A percentile compares a stretch with the other conserved stretches of the same genome.
Conservation (phyloP, 2,113 vertebrate genomes). For the Cololabis saira region DNA sequence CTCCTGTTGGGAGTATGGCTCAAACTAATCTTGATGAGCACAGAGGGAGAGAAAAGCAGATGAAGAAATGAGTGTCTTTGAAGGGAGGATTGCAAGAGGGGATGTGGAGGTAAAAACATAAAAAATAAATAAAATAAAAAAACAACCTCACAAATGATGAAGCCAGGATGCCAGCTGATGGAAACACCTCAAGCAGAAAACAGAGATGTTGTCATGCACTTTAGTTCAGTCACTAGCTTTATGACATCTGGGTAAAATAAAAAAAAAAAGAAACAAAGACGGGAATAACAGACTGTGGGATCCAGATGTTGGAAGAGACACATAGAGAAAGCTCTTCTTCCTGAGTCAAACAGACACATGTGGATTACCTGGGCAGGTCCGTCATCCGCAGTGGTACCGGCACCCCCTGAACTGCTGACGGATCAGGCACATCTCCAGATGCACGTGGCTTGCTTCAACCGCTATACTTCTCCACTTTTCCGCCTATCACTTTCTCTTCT, state of each 20-base stretch:
- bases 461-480: slow-evolving; percentile 50
- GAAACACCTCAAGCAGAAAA: slow-evolving; percentile 28
- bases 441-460: slow-evolving; percentile 64
- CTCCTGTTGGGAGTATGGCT: slow-evolving; percentile 40
- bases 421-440: slow-evolving; percentile 70
- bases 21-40: slow-evolving; percentile 34
- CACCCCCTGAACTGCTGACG: slow-evolving; percentile 69
- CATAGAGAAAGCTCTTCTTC: slow-evolving; percentile 49
- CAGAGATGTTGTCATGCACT: slow-evolving; percentile 20
- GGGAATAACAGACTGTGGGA: slow-evolving; percentile 52
- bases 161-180: slow-evolving; percentile 34
- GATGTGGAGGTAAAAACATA: slow-evolving; percentile 21
- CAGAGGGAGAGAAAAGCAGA: slow-evolving; percentile 70
- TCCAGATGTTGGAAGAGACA: slow-evolving; percentile 55
- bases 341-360: slow-evolving; percentile 46
- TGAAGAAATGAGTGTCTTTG: slow-evolving; percentile 48
- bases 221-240: slow-evolving; percentile 19
- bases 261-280: slow-evolving; percentile 30
- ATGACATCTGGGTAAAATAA: slow-evolving; percentile 60
- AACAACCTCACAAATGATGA: slow-evolving; percentile 15
- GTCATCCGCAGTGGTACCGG: slow-evolving; percentile 69
- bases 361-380: slow-evolving; percentile 64
- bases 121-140: no score
- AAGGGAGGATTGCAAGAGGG: slow-evolving; percentile 16
- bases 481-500: slow-evolving; percentile 7